phyloP scores from a whole-genome alignment of 2,113 vertebrate genomes.

The Lasiurus borealis region DNA sequence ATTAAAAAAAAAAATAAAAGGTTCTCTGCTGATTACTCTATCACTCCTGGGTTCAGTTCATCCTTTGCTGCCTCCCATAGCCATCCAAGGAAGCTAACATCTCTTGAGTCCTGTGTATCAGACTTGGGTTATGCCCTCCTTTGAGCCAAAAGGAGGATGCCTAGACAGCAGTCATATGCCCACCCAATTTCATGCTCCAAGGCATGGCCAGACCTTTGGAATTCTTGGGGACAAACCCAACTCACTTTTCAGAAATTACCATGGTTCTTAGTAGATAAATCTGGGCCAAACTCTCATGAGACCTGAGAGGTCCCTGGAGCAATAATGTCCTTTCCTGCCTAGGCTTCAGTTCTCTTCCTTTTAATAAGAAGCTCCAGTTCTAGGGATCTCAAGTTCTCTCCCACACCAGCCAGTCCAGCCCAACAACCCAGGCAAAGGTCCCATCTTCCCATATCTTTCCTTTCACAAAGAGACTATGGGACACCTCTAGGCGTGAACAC shows the following conservation, averaged over 20 bases:
- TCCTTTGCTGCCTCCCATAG: neutral
- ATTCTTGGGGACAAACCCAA: neutral
- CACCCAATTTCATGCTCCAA: neutral
- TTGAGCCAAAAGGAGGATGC: neutral
- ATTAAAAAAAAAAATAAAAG: too few species aligned
- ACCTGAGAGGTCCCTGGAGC: neutral
- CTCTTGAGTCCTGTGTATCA: neutral
- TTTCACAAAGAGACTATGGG: neutral
- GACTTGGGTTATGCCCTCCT: neutral
- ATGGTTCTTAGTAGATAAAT: neutral
- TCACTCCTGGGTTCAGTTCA: neutral
- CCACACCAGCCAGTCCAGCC: neutral
- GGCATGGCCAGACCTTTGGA: neutral
- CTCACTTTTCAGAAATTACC: neutral
- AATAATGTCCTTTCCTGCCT: neutral
- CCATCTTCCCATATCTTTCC: neutral
- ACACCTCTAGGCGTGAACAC: neutral
- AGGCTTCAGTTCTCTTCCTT: neutral
- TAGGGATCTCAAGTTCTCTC: neutral
- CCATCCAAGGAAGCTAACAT: neutral
- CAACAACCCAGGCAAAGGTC: neutral
- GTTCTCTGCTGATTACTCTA: neutral
- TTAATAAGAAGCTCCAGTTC: constrained; percentile 7
- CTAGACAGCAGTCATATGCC: neutral
- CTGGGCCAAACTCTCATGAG: neutral